Evolutionary conservation across 1,140 invertebrate genomes (phyloP), one percentile per base, ranked within the genome.

Genomic region (Papilio dardanus): DNA sequence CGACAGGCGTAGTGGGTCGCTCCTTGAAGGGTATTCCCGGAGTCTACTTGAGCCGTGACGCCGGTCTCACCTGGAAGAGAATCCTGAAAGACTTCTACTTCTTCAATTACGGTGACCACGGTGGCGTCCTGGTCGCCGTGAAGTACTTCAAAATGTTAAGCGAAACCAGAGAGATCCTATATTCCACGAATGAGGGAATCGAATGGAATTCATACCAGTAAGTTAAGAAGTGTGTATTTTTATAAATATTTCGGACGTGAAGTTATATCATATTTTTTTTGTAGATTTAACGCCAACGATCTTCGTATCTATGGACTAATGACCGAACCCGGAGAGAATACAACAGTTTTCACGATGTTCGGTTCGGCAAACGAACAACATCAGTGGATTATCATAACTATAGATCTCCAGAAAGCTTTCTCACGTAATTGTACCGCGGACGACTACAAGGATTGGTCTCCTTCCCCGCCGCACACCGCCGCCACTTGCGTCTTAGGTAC

Each of bases 251-350:
- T 54, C 7, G 19, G 3, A 0, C 24, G 21, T 4, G 12, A 54
- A 21, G 2, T 28, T 54, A 54, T 24, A 24, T 75, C 66, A 65
- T 37, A 50, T 21, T 76, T 74, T 69, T 69, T 81, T 83, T 86
- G 7, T 77, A 94, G 93, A 77, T 98, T 99, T 86, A 95, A 95
- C 75, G 94, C 95, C 12, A 94, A 96, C 74, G 95, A 96, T 87
- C 94, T 97, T 1, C 94, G 95, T 33, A 95, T 98, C 16, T 98
- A 98, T 89, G 97, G 97, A 3, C 88, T 98, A 1, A 97, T 98
- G 95, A 98, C 97, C 0, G 97, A 98, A 88, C 97, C 97, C 0
- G 98, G 97, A 6, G 97, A 98, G 89, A 98, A 98, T 88, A 98
- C 97, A 0, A 98, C 97, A 0, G 95, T 97, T 0, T 99, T 99